Conservation (phyloP, 1,140 invertebrate species). For the Anastrepha obliqua region DNA sequence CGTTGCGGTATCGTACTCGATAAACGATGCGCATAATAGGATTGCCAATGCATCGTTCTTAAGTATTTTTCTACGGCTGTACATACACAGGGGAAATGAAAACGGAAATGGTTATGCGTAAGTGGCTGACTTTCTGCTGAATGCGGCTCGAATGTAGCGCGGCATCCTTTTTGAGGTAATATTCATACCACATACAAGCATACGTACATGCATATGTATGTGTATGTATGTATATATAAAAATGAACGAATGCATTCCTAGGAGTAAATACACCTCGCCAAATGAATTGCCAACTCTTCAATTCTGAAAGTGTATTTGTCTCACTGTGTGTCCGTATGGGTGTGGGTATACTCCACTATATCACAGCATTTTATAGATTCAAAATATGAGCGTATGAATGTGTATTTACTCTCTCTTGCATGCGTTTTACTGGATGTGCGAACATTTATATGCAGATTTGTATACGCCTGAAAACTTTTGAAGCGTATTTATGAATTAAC, state of each 20-base stretch:
- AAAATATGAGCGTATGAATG: neutral
- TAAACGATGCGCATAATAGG: no score
- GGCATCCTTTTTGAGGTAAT: neutral
- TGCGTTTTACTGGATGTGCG: neutral
- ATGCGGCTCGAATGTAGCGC: neutral
- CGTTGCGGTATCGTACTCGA: no score
- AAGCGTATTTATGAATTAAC: conserved; percentile 52
- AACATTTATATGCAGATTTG: neutral
- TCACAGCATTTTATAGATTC: neutral
- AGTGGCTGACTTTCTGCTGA: conserved; percentile 35
- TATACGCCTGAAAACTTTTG: conserved; percentile 18
- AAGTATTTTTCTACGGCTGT: neutral
- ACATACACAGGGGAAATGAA: neutral
- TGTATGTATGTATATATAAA: neutral
- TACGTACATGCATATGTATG: neutral
- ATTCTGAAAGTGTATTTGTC: conserved; percentile 34
- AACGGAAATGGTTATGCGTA: conserved; percentile 47
- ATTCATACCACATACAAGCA: neutral
- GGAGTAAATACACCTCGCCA: conserved; percentile 14
- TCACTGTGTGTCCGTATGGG: neutral
- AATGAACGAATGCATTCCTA: neutral
- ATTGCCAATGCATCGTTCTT: no score
- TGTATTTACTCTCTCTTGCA: neutral
- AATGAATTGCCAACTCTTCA: conserved; percentile 46
- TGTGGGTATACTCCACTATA: neutral